Base-by-base conservation (phyloP, 1,140 invertebrate genomes). In the Heliconius hewitsoni region DNA sequence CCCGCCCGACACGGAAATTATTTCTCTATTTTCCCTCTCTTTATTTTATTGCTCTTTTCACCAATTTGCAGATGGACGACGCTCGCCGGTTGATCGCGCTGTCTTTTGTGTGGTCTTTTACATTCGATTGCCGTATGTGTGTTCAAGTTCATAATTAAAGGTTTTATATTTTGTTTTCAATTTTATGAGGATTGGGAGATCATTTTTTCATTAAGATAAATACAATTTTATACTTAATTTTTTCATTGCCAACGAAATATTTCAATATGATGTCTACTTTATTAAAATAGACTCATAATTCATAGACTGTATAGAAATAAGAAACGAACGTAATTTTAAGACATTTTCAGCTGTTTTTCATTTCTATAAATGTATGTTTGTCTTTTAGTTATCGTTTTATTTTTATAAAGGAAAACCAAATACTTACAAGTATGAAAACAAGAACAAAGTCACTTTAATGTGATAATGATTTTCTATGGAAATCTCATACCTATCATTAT, bases 1-100 rank as follows among this genome's bases (percentile, higher is more conserved):
- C 77, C 72, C 77, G 70, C 83, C 83, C 80, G 81, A 86, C 85
- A 90, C 82, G 72, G 82, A 88, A 87, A 89, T 89, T 87, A 90
- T 90, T 91, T 85, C 85, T 86, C 83, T 84, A 87, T 87, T 86
- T 86, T 80, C 84, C 77, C 83, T 76, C 79, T 80, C 77, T 83
- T 80, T 83, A 84, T 84, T 85, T 84, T 73, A 84, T 73, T 83
- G 80, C 73, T 70, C 74, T 81, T 76, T 78, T 72, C 81, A 73
- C 78, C 71, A 73, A 78, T 82, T 66, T 74, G 71, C 81, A 73
- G 74, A 80, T 77, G 76, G 79, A 77, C 60, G 55, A 52, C 57
- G 73, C 30, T 74, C n/a, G 46, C 46, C 34, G 55, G 50, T 55
- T 52, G 30, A 74, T 74, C 23, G 73, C 30, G 73, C 52, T 16